phyloP scores from a whole-genome alignment of 2,113 vertebrate species.

The Setophaga petechia region DNA sequence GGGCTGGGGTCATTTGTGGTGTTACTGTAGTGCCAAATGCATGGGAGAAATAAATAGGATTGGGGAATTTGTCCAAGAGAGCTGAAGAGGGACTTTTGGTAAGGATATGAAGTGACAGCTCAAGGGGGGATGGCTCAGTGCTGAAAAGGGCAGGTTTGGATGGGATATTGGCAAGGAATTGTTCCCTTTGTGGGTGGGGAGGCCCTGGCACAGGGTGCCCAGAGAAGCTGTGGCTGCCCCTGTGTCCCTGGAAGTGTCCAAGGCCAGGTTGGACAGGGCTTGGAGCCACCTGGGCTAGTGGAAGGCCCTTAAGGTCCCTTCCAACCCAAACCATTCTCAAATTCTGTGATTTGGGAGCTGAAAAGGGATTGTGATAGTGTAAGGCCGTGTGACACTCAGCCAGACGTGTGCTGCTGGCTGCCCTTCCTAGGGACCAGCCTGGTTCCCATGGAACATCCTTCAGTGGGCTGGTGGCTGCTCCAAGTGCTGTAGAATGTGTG shows the following conservation, averaged over 20 bases:
- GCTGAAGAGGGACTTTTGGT: background rate
- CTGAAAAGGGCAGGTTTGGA: background rate
- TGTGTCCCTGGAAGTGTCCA: background rate
- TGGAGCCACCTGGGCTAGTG: accelerated
- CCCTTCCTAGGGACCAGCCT: background rate
- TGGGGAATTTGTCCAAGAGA: background rate
- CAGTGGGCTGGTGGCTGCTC: background rate
- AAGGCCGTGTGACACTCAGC: accelerated
- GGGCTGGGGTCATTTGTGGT: accelerated
- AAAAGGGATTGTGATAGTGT: background rate
- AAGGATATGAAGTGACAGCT: background rate
- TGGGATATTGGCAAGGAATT: background rate
- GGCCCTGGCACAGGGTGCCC: background rate
- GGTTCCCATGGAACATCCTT: background rate
- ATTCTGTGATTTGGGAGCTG: background rate
- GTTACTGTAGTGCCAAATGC: background rate
- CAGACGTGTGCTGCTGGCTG: background rate
- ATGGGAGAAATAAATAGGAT: background rate
- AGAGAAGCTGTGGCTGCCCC: background rate
- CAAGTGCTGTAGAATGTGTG: background rate
- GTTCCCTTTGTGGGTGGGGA: accelerated
- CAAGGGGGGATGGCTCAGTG: background rate
- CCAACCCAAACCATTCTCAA: background rate
- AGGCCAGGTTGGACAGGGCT: accelerated
- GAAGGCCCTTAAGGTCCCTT: background rate